Conservation (phyloP, 1,140 invertebrate species). For the Zaprionus tsacasi region DNA sequence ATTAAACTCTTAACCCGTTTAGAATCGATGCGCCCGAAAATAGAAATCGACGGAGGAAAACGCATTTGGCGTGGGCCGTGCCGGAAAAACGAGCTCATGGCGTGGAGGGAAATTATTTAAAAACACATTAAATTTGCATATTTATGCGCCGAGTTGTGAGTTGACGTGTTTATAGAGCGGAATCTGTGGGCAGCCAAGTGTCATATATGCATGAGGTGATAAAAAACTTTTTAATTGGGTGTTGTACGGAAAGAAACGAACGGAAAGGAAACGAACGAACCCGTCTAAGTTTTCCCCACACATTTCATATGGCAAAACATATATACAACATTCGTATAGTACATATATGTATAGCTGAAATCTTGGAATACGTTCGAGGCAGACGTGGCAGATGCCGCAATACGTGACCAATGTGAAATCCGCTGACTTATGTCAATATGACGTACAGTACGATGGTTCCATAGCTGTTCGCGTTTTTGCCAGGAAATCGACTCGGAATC, state of each 20-base stretch:
- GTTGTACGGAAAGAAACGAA: conserved; percentile 37
- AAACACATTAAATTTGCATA: conserved; percentile 76
- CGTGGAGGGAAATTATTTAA: conserved; percentile 69
- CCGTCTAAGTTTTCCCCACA: conserved; percentile 26
- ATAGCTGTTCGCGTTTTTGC: conserved; percentile 62
- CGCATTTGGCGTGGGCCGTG: conserved; percentile 59
- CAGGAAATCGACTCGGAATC: conserved; percentile 73
- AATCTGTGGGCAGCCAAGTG: conserved; percentile 54
- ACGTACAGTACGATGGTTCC: conserved; percentile 43
- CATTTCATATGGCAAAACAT: conserved; percentile 54
- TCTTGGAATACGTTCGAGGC: conserved; percentile 22
- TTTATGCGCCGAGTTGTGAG: conserved; percentile 66
- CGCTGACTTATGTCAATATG: conserved; percentile 80
- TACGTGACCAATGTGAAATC: conserved; percentile 81
- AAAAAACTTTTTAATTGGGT: conserved; percentile 78
- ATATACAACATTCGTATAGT: neutral
- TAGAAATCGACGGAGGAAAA: conserved; percentile 38
- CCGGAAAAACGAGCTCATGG: conserved; percentile 56
- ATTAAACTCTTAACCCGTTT: conserved; percentile 74
- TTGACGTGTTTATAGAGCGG: conserved; percentile 68
- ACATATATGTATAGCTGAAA: conserved; percentile 17
- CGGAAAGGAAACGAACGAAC: neutral
- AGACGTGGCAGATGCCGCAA: conserved; percentile 64
- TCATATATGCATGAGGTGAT: conserved; percentile 72
- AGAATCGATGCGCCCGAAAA: conserved; percentile 53